Evolutionary conservation across 1,140 invertebrate genomes (phyloP).

Genomic region (Temnothorax nylanderi): DNA sequence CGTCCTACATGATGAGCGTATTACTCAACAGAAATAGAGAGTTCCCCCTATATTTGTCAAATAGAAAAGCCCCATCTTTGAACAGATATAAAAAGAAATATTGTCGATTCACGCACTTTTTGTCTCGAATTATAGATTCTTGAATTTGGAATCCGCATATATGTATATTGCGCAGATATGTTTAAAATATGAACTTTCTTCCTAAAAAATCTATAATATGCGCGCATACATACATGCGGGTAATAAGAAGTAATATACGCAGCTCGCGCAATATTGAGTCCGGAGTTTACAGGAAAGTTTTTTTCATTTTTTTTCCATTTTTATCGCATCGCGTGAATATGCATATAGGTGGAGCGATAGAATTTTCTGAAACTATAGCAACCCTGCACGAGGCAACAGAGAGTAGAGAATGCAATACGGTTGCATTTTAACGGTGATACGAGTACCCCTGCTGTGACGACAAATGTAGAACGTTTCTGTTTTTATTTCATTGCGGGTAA

Average conservation of each 20-base stretch:
- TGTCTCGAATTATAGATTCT: background rate
- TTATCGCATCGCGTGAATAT: slow-evolving; percentile 44
- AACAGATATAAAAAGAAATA: background rate
- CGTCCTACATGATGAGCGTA: slow-evolving; percentile 10
- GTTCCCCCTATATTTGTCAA: background rate
- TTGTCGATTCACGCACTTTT: background rate
- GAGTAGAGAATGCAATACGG: slow-evolving; percentile 24
- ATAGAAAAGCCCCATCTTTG: background rate
- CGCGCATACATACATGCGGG: slow-evolving; percentile 26
- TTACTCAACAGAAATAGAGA: slow-evolving; percentile 17
- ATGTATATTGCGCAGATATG: background rate
- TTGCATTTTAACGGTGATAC: slow-evolving; percentile 32
- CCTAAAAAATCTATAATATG: slow-evolving; percentile 6
- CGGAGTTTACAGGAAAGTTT: slow-evolving; percentile 2
- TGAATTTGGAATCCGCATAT: background rate
- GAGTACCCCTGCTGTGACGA: background rate
- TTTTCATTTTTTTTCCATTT: slow-evolving; percentile 36
- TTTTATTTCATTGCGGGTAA: background rate
- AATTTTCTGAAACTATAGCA: slow-evolving; percentile 58
- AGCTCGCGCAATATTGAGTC: background rate
- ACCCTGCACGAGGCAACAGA: slow-evolving; percentile 9
- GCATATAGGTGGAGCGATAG: slow-evolving; percentile 36
- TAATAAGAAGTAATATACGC: slow-evolving; percentile 51
- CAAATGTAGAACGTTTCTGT: background rate
- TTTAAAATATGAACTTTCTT: background rate